Conservation (phyloP, 1,140 invertebrate genomes). For the Bicyclus anynana region DNA sequence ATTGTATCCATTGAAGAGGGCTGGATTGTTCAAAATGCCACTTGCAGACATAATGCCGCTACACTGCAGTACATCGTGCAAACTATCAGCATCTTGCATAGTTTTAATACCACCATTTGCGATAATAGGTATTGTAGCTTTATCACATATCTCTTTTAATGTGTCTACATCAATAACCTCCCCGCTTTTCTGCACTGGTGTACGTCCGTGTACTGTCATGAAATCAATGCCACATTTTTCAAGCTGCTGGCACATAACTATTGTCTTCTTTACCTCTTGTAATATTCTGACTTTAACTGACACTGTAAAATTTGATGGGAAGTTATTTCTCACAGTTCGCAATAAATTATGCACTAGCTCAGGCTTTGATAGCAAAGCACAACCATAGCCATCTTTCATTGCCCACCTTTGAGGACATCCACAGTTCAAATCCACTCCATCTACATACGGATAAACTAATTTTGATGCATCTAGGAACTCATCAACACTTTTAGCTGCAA, state of each 20-base stretch:
- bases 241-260: constrained; percentile 82
- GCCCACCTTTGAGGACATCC: constrained; percentile 98
- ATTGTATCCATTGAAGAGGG: constrained; percentile 85
- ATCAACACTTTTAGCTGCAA: constrained; percentile 90
- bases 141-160: constrained; percentile 85
- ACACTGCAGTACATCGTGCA: constrained; percentile 84
- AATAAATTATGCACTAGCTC: constrained; percentile 91
- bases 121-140: constrained; percentile 87
- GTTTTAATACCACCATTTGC: constrained; percentile 94
- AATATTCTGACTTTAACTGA: constrained; percentile 95
- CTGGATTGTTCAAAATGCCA: constrained; percentile 93
- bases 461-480: constrained; percentile 92
- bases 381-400: constrained; percentile 93
- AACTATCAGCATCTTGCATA: constrained; percentile 82
- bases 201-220: constrained; percentile 94
- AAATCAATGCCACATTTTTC: constrained; percentile 93
- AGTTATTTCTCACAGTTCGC: constrained; percentile 83
- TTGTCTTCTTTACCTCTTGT: constrained; percentile 68
- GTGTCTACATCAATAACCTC: constrained; percentile 86
- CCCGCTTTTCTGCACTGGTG: constrained; percentile 86
- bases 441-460: constrained; percentile 89
- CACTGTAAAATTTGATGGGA: constrained; percentile 88
- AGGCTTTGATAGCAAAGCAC: constrained; percentile 89
- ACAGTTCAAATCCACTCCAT: constrained; percentile 97
- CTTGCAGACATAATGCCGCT: constrained; percentile 93